Percentiles rank a stretch among this genome's conserved stretches.
phyloP scores from a whole-genome alignment of 2,888 invertebrate genomes.

The Hemaris fuciformis region DNA sequence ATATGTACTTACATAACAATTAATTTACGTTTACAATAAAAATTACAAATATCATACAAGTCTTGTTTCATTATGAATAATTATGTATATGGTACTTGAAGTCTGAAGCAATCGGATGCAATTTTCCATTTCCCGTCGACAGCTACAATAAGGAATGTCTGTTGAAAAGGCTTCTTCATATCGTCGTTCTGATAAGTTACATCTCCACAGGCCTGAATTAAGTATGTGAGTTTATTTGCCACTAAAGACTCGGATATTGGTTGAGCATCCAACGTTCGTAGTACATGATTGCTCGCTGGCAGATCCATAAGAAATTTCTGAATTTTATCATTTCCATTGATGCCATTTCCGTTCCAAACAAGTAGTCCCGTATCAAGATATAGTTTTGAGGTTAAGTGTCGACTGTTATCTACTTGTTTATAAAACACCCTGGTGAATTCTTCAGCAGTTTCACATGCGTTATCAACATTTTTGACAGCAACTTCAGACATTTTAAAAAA shows the following conservation, averaged over 20 bases:
- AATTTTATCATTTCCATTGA: conserved; percentile 89
- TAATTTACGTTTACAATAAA: background rate
- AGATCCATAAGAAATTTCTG: conserved; percentile 92
- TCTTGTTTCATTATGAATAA: conserved; percentile 31
- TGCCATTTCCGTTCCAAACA: conserved; percentile 96
- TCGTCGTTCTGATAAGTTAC: conserved; percentile 86
- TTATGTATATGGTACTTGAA: conserved; percentile 85
- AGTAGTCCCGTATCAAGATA: conserved; percentile 92
- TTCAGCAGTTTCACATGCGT: conserved; percentile 92
- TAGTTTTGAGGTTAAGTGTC: conserved; percentile 90
- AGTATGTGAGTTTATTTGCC: conserved; percentile 88
- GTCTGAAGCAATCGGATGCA: conserved; percentile 92
- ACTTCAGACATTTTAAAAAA: conserved; percentile 69
- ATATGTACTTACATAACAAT: background rate
- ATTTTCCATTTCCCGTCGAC: conserved; percentile 96
- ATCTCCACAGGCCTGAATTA: conserved; percentile 91
- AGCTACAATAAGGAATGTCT: conserved; percentile 93
- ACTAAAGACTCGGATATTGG: conserved; percentile 90
- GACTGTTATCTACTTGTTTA: conserved; percentile 91
- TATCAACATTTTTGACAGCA: conserved; percentile 85
- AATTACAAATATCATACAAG: background rate
- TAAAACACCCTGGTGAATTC: conserved; percentile 95
- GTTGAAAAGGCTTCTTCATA: conserved; percentile 86
- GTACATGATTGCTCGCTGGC: conserved; percentile 89
- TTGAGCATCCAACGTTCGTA: conserved; percentile 93